These are phyloP conservation scores for Mythimna albipuncta DNA, from an alignment of 2,888 invertebrate genomes.

Conservation along the genomic window DNA sequence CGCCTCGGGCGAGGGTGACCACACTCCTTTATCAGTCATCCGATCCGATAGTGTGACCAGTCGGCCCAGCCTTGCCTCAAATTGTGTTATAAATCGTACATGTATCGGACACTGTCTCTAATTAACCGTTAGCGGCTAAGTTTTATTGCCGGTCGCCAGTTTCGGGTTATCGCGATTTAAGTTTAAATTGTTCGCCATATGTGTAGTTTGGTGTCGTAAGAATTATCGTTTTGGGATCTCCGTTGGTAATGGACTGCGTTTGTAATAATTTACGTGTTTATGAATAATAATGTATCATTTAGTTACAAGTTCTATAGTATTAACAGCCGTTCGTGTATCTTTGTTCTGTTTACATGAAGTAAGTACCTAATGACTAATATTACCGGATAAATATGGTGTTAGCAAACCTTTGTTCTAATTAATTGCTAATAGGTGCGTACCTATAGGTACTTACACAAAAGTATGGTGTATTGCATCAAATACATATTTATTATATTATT, in stretches of 20 bases:
- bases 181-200: constrained; percentile 85
- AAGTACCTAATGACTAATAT: constrained; percentile 21
- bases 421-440: constrained; percentile 22
- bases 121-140: constrained; percentile 86
- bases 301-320: constrained; percentile 14
- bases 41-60: constrained; percentile 79
- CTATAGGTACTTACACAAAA: constrained; percentile 4
- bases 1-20: constrained; percentile 82
- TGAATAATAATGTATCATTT: constrained; percentile 39
- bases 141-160: constrained; percentile 83
- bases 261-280: constrained; percentile 49
- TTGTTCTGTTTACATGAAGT: constrained; percentile 19
- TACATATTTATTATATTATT: constrained; percentile 12
- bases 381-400: not conserved
- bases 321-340: constrained; percentile 2
- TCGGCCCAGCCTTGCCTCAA: constrained; percentile 67
- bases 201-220: constrained; percentile 76
- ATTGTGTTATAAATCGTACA: constrained; percentile 79
- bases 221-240: constrained; percentile 75
- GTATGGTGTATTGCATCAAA: constrained; percentile 17
- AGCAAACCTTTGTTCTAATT: constrained; percentile 37
- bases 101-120: constrained; percentile 84
- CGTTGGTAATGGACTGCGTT: constrained; percentile 61
- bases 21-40: constrained; percentile 84
- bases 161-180: constrained; percentile 83